Evolutionary conservation across 2,113 vertebrate genomes (phyloP), one percentile per base, ranked within the genome.

Genomic region (Scomber japonicus): DNA sequence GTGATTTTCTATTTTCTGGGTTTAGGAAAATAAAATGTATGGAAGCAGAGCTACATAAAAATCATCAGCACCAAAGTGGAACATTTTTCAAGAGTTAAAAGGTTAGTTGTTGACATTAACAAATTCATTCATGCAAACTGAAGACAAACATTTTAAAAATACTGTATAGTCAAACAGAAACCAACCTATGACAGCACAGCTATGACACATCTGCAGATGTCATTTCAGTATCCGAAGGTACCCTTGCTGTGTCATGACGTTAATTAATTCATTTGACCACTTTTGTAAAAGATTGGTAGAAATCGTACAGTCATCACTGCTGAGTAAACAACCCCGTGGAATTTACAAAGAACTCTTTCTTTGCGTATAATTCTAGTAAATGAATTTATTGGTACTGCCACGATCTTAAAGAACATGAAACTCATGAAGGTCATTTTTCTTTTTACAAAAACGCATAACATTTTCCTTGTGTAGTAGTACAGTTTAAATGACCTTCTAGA

Each of bases 221-320:
- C 17, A 54, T 7, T 12, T 24, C 4, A 3, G 6, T 31, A 44
- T 60, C 11, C 61, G 10, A n/a, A 17, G 6, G 27, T n/a, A 5
- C 35, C 13, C 9, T 69, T 69, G 24, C 3, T 56, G 11, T 16
- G 64, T 75, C 45, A 64, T 10, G 16, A 11, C 17, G 62, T 72
- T 70, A 31, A 64, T 88, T 69, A 21, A 44, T 17, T 65, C 0
- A 77, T 57, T 59, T 40, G 15, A 24, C 57, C 51, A 78, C n/a
- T 17, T 31, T 35, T 31, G 5, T 70, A 16, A 75, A 60, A 51
- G 57, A 21, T 14, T n/a, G 17, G 31, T 50, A 77, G 59, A 81
- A 51, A 55, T 11, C 0, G 50, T 60, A 40, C 15, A 69, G 56
- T 66, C 74, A 83, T 68, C 48, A 27, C 48, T 55, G 40, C 61